phyloP scores from a whole-genome alignment of 1,140 invertebrate species.

The Brachionus paranguensis region DNA sequence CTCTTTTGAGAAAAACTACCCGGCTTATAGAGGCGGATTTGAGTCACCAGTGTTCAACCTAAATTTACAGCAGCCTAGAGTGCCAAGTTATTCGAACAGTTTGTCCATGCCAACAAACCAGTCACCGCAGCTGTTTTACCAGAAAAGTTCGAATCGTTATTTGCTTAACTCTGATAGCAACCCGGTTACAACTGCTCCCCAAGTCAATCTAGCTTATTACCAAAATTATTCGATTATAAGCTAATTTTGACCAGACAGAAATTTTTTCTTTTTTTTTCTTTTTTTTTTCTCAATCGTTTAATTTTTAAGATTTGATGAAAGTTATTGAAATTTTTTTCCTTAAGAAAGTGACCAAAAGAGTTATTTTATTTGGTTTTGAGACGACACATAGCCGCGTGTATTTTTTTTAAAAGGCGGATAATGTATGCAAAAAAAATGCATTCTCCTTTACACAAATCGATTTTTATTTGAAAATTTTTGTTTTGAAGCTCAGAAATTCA shows the following conservation, averaged over 20 bases:
- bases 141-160: neutral
- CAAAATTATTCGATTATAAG: constrained; percentile 12
- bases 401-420: neutral
- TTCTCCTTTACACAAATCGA: neutral
- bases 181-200: neutral
- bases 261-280: constrained; percentile 12
- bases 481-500: neutral
- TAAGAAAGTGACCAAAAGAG: neutral
- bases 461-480: neutral
- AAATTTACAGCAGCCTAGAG: neutral
- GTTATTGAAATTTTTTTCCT: neutral
- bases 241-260: neutral
- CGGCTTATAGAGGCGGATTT: neutral
- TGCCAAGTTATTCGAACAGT: neutral
- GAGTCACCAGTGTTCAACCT: neutral
- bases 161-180: neutral
- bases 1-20: constrained; percentile 20
- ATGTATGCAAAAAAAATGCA: neutral
- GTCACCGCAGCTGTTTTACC: neutral
- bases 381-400: neutral
- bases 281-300: neutral
- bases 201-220: neutral
- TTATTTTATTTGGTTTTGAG: neutral
- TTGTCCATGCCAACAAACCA: neutral
- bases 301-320: constrained; percentile 12